A percentile compares a stretch with the other conserved stretches of the same genome.
These are phyloP conservation scores for Mixornis gularis DNA, from an alignment of 2,113 vertebrate genomes.

Conservation along the genomic window DNA sequence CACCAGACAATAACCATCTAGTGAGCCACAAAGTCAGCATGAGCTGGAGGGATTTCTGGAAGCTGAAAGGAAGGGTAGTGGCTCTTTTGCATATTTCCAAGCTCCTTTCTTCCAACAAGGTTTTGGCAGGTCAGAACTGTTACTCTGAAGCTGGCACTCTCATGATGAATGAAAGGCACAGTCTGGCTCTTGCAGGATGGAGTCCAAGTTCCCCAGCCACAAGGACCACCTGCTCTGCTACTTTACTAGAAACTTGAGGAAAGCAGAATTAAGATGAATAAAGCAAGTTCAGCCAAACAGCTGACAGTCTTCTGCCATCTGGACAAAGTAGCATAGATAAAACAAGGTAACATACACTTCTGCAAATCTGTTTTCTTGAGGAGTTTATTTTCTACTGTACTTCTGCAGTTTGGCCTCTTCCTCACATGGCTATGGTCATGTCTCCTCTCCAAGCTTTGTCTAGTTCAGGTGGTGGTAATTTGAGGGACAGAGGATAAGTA, in stretches of 20 bases:
- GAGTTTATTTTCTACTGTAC: neutral
- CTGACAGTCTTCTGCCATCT: neutral
- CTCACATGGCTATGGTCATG: accelerated
- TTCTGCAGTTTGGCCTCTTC: neutral
- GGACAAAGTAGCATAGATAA: neutral
- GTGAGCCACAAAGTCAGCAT: neutral
- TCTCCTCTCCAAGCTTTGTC: neutral
- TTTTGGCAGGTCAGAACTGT: conserved; percentile 18
- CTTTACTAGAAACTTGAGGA: neutral
- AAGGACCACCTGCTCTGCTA: conserved; percentile 30
- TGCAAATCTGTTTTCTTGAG: neutral
- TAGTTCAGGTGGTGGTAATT: neutral
- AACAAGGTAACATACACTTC: neutral
- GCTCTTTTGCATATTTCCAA: neutral
- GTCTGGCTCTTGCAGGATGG: neutral
- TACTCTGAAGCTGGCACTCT: conserved; percentile 12
- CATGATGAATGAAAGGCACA: conserved; percentile 1
- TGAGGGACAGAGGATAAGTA: neutral
- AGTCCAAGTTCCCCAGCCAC: neutral
- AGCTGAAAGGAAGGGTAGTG: neutral
- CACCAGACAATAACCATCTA: neutral
- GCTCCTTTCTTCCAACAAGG: neutral
- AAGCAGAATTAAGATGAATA: neutral
- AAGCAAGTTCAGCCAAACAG: neutral
- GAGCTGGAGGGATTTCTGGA: neutral